Conservation (phyloP, 2,113 vertebrate genomes). For the Microcebus murinus region DNA sequence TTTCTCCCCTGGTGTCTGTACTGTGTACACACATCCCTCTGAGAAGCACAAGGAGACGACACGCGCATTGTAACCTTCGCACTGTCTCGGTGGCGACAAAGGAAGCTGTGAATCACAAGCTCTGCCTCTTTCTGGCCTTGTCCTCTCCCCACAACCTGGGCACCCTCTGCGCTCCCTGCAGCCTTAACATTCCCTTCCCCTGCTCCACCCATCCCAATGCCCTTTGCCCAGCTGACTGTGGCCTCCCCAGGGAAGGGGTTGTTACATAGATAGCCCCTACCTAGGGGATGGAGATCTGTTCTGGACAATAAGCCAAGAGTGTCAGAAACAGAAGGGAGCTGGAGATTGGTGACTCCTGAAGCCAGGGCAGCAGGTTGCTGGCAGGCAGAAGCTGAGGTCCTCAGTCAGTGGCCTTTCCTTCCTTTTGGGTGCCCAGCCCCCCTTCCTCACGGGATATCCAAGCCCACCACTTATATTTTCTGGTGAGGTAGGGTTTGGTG, state of each 20-base stretch:
- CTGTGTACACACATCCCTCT: slow-evolving; percentile 91
- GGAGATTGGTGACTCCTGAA: background rate
- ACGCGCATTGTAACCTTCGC: slow-evolving; percentile 90
- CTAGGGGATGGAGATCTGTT: background rate
- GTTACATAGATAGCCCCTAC: background rate
- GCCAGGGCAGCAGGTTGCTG: background rate
- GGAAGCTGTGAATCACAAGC: slow-evolving; percentile 86
- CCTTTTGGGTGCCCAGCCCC: slow-evolving; percentile 53
- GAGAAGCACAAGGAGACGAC: slow-evolving; percentile 92
- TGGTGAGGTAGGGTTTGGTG: slow-evolving; percentile 46
- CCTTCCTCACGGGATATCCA: slow-evolving; percentile 69
- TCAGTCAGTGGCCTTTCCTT: slow-evolving; percentile 53
- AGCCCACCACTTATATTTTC: slow-evolving; percentile 52
- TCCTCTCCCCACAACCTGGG: background rate
- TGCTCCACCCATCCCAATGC: background rate
- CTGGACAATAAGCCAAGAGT: background rate
- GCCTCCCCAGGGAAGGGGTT: slow-evolving; percentile 21
- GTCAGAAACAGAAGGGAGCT: slow-evolving; percentile 39
- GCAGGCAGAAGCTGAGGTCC: slow-evolving; percentile 34
- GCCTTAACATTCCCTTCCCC: slow-evolving; percentile 70
- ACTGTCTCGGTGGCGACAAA: slow-evolving; percentile 89
- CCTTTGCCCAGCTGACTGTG: slow-evolving; percentile 45
- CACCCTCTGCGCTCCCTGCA: slow-evolving; percentile 59
- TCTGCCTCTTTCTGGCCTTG: slow-evolving; percentile 80
- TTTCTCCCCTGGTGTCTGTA: slow-evolving; percentile 89